Base-by-base conservation (phyloP, 92 coral and sea anemone genomes). In the Montipora capitata region DNA sequence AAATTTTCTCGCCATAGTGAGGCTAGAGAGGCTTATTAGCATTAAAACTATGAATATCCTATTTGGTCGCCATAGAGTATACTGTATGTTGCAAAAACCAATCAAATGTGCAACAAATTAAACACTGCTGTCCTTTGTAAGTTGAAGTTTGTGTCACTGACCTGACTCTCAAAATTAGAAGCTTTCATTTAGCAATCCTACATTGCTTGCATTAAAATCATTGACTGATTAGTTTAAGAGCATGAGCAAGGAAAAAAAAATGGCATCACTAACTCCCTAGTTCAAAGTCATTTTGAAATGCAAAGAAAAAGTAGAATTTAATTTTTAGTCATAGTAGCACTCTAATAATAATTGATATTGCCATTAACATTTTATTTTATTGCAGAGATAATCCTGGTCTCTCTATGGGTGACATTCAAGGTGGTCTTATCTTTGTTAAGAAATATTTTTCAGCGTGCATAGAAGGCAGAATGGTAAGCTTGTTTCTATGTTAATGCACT, bases 371-470 rank as follows among this genome's bases (percentile, higher is more conserved):
- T 27, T 27, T 27, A 4, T 1, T 66, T 42, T 7, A 44, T 39
- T 83, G 7, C 63, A 90, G 94, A 45, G 94, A 79, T 18, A 85
- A 72, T 12, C 45, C 90, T 40, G 71, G 84, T 16, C 77, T 77
- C 64, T 41, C 65, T 13, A 85, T 90, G 20, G 48, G 38, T 13
- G 84, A 85, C n/a, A 91, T 68, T 48, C 77, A 74, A 67, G 94
- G 94, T 11, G 94, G 94, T 3, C 82, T 91, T 13, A 86, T 91
- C 64, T 85, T 86, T 91, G 52, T 91, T 0, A 91, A 80, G 78
- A 91, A 80, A 48, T 91, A 85, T 49, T 64, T 71, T 10, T 67
- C 85, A 74, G 74, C 87, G 10, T 57, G 44, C 20, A 45, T 68
- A 18, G 72, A 71, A 17, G 64, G 72, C 39, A 72, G 71, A 12